phyloP scores from a whole-genome alignment of 2,888 invertebrate species.

The Scaptodrosophila latifasciaeformis region DNA sequence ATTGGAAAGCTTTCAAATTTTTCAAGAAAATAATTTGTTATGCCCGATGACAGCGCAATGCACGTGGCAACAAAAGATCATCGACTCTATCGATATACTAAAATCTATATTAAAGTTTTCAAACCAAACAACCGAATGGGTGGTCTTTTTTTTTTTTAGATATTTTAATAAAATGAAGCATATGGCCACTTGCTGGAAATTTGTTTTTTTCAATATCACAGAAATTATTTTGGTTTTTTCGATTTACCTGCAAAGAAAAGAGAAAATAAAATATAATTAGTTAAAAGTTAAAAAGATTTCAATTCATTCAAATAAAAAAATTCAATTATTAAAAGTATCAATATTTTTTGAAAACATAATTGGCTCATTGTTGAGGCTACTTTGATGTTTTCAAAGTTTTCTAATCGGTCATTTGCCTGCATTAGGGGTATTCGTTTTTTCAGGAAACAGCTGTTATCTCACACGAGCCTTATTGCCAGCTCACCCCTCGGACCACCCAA shows the following conservation, averaged over 20 bases:
- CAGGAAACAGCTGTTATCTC: too few species aligned
- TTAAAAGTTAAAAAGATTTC: too few species aligned
- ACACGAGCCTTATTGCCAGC: too few species aligned
- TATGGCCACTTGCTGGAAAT: neutral
- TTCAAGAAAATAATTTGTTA: slow-evolving; percentile 6
- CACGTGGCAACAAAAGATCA: too few species aligned
- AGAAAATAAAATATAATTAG: slow-evolving; percentile 17
- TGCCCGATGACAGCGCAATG: slow-evolving; percentile 19
- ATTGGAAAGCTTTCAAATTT: slow-evolving; percentile 63
- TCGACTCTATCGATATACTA: too few species aligned
- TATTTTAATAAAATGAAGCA: neutral
- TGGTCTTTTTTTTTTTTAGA: neutral
- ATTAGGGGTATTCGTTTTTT: too few species aligned
- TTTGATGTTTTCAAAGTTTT: slow-evolving; percentile 60
- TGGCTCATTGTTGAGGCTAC: too few species aligned
- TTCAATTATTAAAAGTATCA: too few species aligned
- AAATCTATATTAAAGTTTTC: too few species aligned
- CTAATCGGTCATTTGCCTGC: slow-evolving; percentile 61
- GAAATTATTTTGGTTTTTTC: neutral
- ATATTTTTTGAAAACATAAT: too few species aligned
- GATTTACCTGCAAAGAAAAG: slow-evolving; percentile 34
- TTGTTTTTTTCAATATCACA: neutral
- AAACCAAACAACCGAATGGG: neutral
- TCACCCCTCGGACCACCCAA: neutral
- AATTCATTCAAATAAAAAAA: too few species aligned